These are phyloP conservation scores for Agrypnus murinus DNA, from an alignment of 2,888 invertebrate genomes.

Conservation along the genomic window DNA sequence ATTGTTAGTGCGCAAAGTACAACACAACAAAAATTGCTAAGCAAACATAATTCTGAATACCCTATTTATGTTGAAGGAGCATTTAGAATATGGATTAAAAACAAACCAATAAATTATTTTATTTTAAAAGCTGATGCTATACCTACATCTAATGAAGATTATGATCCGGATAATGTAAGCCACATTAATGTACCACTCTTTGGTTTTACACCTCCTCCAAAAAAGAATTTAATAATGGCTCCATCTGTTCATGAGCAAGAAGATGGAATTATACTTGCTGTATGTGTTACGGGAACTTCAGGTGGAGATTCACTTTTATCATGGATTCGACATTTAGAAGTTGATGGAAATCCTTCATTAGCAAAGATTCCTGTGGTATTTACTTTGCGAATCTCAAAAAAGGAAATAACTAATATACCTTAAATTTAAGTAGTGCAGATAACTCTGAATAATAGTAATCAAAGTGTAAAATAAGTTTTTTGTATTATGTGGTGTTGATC, in stretches of 20 bases:
- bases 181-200: conserved; percentile 77
- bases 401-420: conserved; percentile 66
- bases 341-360: conserved; percentile 82
- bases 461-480: no score
- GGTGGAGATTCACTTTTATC: conserved; percentile 94
- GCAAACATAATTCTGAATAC: conserved; percentile 75
- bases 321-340: conserved; percentile 89
- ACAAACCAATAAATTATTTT: conserved; percentile 88
- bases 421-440: no score
- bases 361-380: conserved; percentile 89
- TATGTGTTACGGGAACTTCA: conserved; percentile 94
- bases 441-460: no score
- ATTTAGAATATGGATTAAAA: conserved; percentile 85
- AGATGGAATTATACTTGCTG: conserved; percentile 90
- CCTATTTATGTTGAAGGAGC: conserved; percentile 91
- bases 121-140: conserved; percentile 83
- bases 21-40: conserved; percentile 81
- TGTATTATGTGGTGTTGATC: no score
- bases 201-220: conserved; percentile 71
- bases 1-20: conserved; percentile 91
- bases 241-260: conserved; percentile 93
- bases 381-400: conserved; percentile 80
- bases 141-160: conserved; percentile 70
- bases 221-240: conserved; percentile 67
- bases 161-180: conserved; percentile 84